Evolutionary conservation across 1,140 invertebrate species (phyloP).

Genomic region (Sogatella furcifera): DNA sequence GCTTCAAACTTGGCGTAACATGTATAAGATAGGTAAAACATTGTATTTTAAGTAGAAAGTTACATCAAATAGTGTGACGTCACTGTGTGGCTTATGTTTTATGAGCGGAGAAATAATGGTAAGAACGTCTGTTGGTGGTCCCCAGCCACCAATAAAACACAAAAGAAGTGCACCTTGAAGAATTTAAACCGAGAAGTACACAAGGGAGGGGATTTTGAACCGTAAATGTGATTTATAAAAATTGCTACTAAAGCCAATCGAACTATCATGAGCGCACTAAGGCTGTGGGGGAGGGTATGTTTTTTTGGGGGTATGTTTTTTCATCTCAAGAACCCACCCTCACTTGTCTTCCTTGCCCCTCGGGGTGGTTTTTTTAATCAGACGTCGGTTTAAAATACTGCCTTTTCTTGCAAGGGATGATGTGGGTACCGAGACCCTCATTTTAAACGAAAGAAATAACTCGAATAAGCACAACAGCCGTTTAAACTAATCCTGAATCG

Average conservation of each 20-base stretch:
- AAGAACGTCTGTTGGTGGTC: not conserved
- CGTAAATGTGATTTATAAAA: conserved; percentile 27
- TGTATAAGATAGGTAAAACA: too few species aligned
- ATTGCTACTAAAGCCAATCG: conserved; percentile 19
- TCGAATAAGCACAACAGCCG: not conserved
- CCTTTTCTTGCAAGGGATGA: conserved; percentile 2
- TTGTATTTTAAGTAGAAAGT: too few species aligned
- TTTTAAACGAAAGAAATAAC: conserved; percentile 4
- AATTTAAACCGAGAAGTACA: conserved; percentile 18
- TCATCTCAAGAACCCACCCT: conserved; percentile 5
- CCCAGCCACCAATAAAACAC: conserved; percentile 20
- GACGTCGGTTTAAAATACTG: conserved; percentile 20
- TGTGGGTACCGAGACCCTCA: not conserved
- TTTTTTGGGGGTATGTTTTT: too few species aligned
- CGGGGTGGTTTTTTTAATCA: conserved; percentile 17
- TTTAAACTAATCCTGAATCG: conserved; percentile 8
- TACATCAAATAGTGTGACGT: too few species aligned
- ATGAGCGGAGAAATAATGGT: too few species aligned
- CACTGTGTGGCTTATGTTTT: too few species aligned
- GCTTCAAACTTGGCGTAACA: too few species aligned
- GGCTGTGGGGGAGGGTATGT: conserved; percentile 8
- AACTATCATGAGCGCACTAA: conserved; percentile 17
- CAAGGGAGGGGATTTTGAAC: conserved; percentile 3
- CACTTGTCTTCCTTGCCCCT: conserved; percentile 1
- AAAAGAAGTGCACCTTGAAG: conserved; percentile 21